A percentile compares a stretch with the other conserved stretches of the same genome.
phyloP scores from a whole-genome alignment of 2,888 invertebrate species.

The Zygaena filipendulae region DNA sequence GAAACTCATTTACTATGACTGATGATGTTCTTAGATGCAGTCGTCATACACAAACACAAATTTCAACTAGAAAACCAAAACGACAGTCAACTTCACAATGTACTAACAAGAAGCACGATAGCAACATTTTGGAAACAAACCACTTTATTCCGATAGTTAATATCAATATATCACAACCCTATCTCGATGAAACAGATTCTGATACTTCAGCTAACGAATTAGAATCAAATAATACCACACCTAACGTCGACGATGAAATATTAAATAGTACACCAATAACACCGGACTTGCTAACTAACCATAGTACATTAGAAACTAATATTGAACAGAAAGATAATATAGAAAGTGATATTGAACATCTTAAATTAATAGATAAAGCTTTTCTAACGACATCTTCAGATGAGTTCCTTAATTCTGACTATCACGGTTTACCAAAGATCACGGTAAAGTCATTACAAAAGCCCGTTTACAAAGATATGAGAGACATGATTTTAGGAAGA shows the following conservation, averaged over 20 bases:
- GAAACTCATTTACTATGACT: constrained; percentile 52
- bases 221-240: constrained; percentile 26
- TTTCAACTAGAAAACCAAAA: constrained; percentile 40
- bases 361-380: constrained; percentile 5
- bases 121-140: too few relatives aligned
- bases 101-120: too few relatives aligned
- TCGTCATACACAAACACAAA: constrained; percentile 40
- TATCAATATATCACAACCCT: constrained; percentile 70
- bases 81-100: constrained; percentile 21
- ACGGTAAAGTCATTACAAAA: constrained; percentile 23
- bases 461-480: constrained; percentile 30
- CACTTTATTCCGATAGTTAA: constrained; percentile 66
- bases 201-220: constrained; percentile 63
- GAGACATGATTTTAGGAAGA: constrained; percentile 50
- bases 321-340: constrained; percentile 21
- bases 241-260: constrained; percentile 11
- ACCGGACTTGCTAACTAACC: constrained; percentile 70
- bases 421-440: constrained; percentile 37
- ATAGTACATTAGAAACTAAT: constrained; percentile 48
- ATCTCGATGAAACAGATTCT: constrained; percentile 46
- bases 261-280: constrained; percentile 35
- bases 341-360: constrained; percentile 14
- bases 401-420: constrained; percentile 44
- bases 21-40: constrained; percentile 31
- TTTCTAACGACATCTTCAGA: constrained; percentile 17